Percentiles rank a stretch among this genome's conserved stretches.
Conservation (phyloP, 2,888 invertebrate species). For the Marronus borbonicus region DNA sequence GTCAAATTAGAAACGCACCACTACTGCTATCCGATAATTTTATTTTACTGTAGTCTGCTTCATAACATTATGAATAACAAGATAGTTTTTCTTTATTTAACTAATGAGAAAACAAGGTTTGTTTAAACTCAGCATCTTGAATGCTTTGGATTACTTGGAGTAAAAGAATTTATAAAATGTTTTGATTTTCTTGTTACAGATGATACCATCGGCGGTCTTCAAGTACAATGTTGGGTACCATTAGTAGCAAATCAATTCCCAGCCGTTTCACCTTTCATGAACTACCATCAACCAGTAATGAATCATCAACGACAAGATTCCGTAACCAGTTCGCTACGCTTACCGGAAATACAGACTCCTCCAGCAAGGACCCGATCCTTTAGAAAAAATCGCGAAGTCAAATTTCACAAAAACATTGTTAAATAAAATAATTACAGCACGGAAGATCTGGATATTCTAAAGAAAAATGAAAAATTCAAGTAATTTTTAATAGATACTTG, state of each 20-base stretch:
- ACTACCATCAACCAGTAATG: slow-evolving; percentile 34
- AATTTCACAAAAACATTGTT: slow-evolving; percentile 58
- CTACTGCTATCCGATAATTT: no score
- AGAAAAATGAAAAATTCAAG: no score
- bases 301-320: slow-evolving; percentile 56
- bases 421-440: background rate
- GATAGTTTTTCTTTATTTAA: no score
- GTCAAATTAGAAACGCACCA: no score
- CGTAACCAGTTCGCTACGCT: slow-evolving; percentile 72
- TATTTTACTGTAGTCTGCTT: no score
- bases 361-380: slow-evolving; percentile 70
- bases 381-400: slow-evolving; percentile 73
- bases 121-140: no score
- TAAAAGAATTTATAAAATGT: background rate
- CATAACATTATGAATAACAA: no score
- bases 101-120: no score
- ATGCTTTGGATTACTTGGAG: no score
- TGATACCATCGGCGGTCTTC: slow-evolving; percentile 72
- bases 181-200: slow-evolving; percentile 64
- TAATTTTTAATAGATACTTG: no score
- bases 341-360: slow-evolving; percentile 62
- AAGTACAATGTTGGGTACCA: slow-evolving; percentile 78
- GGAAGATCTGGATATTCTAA: background rate
- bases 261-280: slow-evolving; percentile 77
- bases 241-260: slow-evolving; percentile 83